Percentiles rank a stretch among this genome's conserved stretches.
These are phyloP conservation scores for Pygmarrhopalites habei DNA, from an alignment of 1,140 invertebrate genomes.

Conservation along the genomic window DNA sequence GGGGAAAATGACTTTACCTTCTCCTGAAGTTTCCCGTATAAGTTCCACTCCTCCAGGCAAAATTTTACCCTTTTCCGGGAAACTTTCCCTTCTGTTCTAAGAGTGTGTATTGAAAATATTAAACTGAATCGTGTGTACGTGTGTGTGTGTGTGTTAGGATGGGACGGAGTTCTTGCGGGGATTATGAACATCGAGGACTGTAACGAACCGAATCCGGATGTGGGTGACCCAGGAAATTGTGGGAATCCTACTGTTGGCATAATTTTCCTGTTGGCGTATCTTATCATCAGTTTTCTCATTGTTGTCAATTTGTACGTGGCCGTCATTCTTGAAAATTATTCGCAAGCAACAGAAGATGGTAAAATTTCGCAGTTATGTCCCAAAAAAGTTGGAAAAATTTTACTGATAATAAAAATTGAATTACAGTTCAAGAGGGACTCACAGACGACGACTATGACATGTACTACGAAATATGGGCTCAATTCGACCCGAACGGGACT, in stretches of 20 bases:
- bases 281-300: slow-evolving; percentile 96
- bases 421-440: slow-evolving; percentile 92
- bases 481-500: slow-evolving; percentile 91
- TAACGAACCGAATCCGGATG: slow-evolving; percentile 73
- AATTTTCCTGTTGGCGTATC: slow-evolving; percentile 86
- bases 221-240: slow-evolving; percentile 81
- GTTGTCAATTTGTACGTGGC: slow-evolving; percentile 99
- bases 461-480: slow-evolving; percentile 95
- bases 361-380: too few species aligned
- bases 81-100: too few species aligned
- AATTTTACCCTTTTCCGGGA: too few species aligned
- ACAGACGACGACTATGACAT: slow-evolving; percentile 99
- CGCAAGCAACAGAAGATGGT: slow-evolving; percentile 95
- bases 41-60: too few species aligned
- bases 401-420: too few species aligned
- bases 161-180: slow-evolving; percentile 90
- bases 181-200: slow-evolving; percentile 92
- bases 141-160: too few species aligned
- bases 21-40: too few species aligned
- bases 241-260: slow-evolving; percentile 87
- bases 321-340: slow-evolving; percentile 98
- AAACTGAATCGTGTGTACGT: too few species aligned
- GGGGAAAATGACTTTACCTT: too few species aligned
- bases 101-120: too few species aligned
- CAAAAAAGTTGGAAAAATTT: too few species aligned